These are phyloP conservation scores for Gorsachius goisagi DNA, from an alignment of 2,113 vertebrate genomes.

Conservation along the genomic window DNA sequence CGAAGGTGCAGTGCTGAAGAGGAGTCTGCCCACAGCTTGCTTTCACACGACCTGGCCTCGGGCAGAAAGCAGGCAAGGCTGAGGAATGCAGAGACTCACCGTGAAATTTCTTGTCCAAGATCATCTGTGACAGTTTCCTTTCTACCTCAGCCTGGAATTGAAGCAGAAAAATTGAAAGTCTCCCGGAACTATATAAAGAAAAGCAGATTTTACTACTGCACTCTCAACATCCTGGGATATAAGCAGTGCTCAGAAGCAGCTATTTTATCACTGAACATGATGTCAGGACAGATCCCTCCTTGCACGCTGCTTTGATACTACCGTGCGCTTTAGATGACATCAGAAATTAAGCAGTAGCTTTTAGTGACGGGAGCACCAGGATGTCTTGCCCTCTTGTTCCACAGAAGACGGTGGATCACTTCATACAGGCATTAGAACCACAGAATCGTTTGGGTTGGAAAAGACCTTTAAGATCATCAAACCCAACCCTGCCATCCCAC, in stretches of 20 bases:
- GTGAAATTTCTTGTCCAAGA: conserved; percentile 98
- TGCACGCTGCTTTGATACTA: neutral
- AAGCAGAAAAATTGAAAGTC: conserved; percentile 49
- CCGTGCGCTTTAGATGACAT: neutral
- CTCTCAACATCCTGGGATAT: neutral
- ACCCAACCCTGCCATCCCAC: no score
- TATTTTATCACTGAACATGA: neutral
- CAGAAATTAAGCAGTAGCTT: neutral
- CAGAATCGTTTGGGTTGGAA: no score
- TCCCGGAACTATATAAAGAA: neutral
- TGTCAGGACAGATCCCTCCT: neutral
- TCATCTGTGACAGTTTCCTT: conserved; percentile 99
- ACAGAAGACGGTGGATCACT: neutral
- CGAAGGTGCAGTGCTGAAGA: neutral
- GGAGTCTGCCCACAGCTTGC: neutral
- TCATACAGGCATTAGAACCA: neutral
- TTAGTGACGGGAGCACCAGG: neutral
- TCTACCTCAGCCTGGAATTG: conserved; percentile 90
- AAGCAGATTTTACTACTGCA: neutral
- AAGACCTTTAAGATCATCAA: no score
- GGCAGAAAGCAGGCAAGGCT: neutral
- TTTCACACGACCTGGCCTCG: accelerated
- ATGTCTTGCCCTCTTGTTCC: neutral
- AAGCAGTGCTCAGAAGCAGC: neutral
- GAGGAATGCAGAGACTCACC: conserved; percentile 75